These are phyloP conservation scores for Eonycteris spelaea DNA, from an alignment of 2,113 vertebrate species.

Conservation along the genomic window DNA sequence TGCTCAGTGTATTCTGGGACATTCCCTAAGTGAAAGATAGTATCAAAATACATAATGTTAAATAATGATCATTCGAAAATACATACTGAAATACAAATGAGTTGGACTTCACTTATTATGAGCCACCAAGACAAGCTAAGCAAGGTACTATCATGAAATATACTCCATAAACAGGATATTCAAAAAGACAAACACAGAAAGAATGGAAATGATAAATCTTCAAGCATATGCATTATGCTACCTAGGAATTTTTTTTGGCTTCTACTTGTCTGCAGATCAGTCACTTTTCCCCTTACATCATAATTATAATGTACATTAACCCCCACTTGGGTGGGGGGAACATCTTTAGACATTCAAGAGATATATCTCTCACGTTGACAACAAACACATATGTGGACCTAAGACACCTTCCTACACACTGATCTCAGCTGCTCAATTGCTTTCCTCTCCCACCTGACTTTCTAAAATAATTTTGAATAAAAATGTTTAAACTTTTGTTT, in stretches of 20 bases:
- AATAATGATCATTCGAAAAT: neutral
- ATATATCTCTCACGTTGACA: neutral
- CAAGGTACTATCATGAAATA: neutral
- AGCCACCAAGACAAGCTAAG: neutral
- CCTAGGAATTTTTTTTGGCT: neutral
- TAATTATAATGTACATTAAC: neutral
- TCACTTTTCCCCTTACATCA: neutral
- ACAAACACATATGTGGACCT: neutral
- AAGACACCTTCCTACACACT: neutral
- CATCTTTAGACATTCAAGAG: neutral
- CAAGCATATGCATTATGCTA: neutral
- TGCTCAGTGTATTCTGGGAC: neutral
- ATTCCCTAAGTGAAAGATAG: neutral
- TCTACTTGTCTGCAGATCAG: neutral
- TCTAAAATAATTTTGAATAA: slow-evolving; percentile 11
- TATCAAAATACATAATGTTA: neutral
- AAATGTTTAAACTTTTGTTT: neutral
- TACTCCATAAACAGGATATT: neutral
- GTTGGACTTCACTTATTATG: neutral
- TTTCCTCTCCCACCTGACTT: neutral
- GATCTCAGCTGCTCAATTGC: neutral
- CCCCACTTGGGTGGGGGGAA: neutral
- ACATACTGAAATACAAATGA: neutral
- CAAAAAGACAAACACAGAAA: neutral
- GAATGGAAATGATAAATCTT: neutral